phyloP scores from a whole-genome alignment of 2,113 vertebrate genomes.

The Prunella himalayana region DNA sequence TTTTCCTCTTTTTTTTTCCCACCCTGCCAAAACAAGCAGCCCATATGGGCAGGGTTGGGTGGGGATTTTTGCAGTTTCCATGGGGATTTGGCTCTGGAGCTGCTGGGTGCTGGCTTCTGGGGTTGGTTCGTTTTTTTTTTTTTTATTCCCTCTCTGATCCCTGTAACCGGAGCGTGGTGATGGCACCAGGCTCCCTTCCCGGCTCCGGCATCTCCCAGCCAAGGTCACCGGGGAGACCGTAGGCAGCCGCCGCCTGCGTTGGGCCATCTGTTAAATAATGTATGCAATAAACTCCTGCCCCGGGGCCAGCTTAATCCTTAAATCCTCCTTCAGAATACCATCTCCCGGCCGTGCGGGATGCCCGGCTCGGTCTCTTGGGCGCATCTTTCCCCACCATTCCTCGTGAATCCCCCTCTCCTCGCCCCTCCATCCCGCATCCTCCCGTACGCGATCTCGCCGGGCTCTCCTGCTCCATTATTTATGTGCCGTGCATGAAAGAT shows the following conservation, averaged over 20 bases:
- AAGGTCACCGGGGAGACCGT: slow-evolving; percentile 54
- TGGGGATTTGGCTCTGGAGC: slow-evolving; percentile 32
- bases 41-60: not conserved
- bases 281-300: slow-evolving; percentile 44
- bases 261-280: slow-evolving; percentile 65
- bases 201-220: not conserved
- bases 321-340: slow-evolving; percentile 44
- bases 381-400: not conserved
- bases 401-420: not conserved
- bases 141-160: not conserved
- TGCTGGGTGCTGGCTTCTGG: not conserved
- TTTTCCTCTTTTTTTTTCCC: not conserved
- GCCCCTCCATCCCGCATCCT: not conserved
- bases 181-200: not conserved
- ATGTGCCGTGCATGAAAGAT: slow-evolving; percentile 26
- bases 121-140: not conserved
- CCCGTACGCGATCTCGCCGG: not conserved
- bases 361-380: not conserved
- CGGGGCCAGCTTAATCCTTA: slow-evolving; percentile 46
- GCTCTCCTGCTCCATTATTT: slow-evolving; percentile 46
- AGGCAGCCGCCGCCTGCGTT: slow-evolving; percentile 17
- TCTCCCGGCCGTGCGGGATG: not conserved
- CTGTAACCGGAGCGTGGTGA: not conserved
- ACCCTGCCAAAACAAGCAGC: not conserved
- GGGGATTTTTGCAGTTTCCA: slow-evolving; percentile 20